Conservation (phyloP, 2,797 vertebrate genomes). For the Pangasius larnaudii region DNA sequence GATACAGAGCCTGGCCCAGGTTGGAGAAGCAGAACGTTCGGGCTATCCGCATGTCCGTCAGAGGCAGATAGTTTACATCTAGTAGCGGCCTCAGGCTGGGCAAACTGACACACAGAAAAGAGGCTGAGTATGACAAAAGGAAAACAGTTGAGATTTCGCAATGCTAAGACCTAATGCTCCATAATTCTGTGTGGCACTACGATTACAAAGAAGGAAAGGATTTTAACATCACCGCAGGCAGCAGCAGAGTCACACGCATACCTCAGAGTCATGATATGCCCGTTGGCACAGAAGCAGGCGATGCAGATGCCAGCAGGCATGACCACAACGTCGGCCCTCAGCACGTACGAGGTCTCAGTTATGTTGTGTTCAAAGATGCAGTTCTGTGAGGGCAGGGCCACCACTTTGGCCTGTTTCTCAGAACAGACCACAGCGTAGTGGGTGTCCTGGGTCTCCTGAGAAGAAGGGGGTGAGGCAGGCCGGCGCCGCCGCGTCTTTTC, state of each 20-base stretch:
- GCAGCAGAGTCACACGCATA: conserved; percentile 60
- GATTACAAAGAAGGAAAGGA: background rate
- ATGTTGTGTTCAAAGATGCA: conserved; percentile 93
- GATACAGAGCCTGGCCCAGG: conserved; percentile 94
- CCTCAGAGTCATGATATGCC: conserved; percentile 98
- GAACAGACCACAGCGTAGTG: conserved; percentile 95
- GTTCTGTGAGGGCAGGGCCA: conserved; percentile 91
- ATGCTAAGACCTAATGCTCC: background rate
- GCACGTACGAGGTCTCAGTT: conserved; percentile 94
- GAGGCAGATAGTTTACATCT: conserved; percentile 95
- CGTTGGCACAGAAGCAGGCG: conserved; percentile 97
- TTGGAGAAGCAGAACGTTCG: conserved; percentile 98
- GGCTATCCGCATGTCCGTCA: conserved; percentile 98
- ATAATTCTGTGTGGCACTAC: background rate
- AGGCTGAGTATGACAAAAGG: background rate
- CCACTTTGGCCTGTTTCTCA: conserved; percentile 96
- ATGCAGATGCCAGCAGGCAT: conserved; percentile 89
- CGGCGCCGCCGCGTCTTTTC: conserved; percentile 80
- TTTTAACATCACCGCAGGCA: background rate
- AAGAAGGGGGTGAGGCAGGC: conserved; percentile 86
- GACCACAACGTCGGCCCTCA: conserved; percentile 89
- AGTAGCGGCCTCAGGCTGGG: conserved; percentile 93
- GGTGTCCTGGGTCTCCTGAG: conserved; percentile 88
- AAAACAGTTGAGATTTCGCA: background rate
- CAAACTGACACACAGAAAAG: conserved; percentile 78